Conservation (phyloP, 2,888 invertebrate species). For the Dryococelus australis region DNA sequence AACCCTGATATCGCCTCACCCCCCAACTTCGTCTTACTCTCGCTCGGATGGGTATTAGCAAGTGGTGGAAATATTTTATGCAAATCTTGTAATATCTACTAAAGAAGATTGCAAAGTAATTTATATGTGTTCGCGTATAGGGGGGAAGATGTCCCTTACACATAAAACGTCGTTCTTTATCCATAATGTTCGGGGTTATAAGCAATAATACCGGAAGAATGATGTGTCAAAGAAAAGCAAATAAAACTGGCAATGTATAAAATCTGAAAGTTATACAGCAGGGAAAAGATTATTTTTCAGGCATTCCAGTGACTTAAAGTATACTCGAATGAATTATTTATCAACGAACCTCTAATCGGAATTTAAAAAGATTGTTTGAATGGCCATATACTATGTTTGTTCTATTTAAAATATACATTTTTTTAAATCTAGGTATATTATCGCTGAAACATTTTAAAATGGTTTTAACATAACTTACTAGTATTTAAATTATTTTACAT, state of each 20-base stretch:
- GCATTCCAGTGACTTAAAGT: too few species aligned
- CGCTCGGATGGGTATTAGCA: slow-evolving; percentile 32
- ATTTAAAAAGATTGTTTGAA: too few species aligned
- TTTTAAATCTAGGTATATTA: too few species aligned
- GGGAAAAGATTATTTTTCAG: too few species aligned
- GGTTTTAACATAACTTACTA: too few species aligned
- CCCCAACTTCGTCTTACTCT: slow-evolving; percentile 20
- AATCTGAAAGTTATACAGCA: too few species aligned
- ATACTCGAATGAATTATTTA: too few species aligned
- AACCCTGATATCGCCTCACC: background rate
- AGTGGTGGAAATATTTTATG: slow-evolving; percentile 46
- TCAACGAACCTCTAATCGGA: too few species aligned
- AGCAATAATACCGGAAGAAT: background rate
- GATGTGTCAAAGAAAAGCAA: background rate
- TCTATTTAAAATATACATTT: too few species aligned
- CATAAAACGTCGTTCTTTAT: background rate
- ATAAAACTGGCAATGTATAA: background rate
- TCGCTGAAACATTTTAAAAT: too few species aligned
- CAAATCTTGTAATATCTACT: slow-evolving; percentile 46
- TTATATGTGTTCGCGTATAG: background rate
- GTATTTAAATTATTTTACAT: too few species aligned
- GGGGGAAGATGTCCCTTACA: background rate
- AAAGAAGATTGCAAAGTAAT: slow-evolving; percentile 36
- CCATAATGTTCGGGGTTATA: background rate
- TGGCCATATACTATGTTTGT: too few species aligned